phyloP scores from a whole-genome alignment of 2,888 invertebrate genomes.

The Erebia aethiops region DNA sequence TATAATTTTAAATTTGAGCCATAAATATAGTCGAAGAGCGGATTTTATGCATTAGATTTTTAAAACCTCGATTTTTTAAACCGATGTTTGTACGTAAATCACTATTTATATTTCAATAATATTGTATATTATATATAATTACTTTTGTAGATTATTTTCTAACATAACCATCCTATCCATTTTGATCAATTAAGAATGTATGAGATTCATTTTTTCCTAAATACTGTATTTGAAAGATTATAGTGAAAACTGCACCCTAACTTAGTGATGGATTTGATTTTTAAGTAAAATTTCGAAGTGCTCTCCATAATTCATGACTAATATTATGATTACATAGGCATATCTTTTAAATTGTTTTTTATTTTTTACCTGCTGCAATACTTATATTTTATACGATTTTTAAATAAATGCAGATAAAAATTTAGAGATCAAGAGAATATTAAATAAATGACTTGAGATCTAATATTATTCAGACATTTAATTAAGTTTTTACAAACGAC shows the following conservation, averaged over 20 bases:
- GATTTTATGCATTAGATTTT: not conserved
- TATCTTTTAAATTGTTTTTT: constrained; percentile 47
- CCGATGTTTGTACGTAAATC: constrained; percentile 1
- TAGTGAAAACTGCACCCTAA: constrained; percentile 67
- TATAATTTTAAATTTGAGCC: constrained; percentile 2
- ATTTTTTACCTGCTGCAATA: constrained; percentile 28
- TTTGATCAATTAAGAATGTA: constrained; percentile 47
- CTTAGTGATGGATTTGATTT: constrained; percentile 65
- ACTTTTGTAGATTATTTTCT: constrained; percentile 55
- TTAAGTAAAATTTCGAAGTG: constrained; percentile 60
- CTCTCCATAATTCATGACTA: constrained; percentile 59
- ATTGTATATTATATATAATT: not conserved
- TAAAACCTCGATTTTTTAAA: constrained; percentile 11
- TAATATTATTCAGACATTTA: constrained; percentile 62
- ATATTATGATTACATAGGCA: constrained; percentile 66
- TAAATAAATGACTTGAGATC: constrained; percentile 68
- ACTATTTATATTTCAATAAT: constrained; percentile 4
- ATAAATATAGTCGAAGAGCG: constrained; percentile 10
- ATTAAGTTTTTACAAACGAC: constrained; percentile 52
- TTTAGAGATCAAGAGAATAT: constrained; percentile 75
- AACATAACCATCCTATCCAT: constrained; percentile 44
- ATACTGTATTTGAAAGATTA: constrained; percentile 54
- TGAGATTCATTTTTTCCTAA: constrained; percentile 57
- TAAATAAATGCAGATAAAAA: constrained; percentile 71
- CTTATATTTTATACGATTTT: constrained; percentile 13